phyloP scores from a whole-genome alignment of 2,113 vertebrate species.

The Uria aalge region DNA sequence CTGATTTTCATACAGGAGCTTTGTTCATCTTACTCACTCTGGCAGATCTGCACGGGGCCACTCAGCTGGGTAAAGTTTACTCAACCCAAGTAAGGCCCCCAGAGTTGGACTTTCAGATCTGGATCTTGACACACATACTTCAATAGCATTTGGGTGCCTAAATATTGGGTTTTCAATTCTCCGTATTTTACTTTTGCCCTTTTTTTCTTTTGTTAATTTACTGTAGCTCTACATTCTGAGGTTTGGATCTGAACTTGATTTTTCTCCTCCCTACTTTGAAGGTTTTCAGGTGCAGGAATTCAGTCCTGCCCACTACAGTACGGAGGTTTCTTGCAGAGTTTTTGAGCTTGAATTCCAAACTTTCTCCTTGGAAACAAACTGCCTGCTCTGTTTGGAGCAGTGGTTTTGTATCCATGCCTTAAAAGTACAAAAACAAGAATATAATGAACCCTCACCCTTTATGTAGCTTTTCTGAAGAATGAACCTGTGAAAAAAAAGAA shows the following conservation, averaged over 20 bases:
- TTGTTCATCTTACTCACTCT: not conserved
- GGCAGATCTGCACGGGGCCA: fast-evolving
- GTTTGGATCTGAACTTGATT: not conserved
- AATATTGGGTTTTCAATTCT: not conserved
- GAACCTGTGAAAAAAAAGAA: not conserved
- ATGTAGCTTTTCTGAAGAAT: not conserved
- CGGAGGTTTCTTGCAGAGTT: not conserved
- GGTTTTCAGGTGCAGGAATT: not conserved
- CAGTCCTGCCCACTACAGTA: not conserved
- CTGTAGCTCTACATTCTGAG: not conserved
- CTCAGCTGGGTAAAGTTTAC: fast-evolving
- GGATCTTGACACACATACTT: not conserved
- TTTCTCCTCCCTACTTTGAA: not conserved
- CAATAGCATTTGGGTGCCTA: not conserved
- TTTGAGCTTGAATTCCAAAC: not conserved
- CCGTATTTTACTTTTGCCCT: not conserved
- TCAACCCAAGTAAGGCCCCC: not conserved
- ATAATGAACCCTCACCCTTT: not conserved
- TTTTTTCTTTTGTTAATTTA: not conserved
- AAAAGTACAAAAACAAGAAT: not conserved
- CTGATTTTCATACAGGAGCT: not conserved
- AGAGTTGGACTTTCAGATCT: not conserved
- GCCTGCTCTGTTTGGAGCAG: not conserved
- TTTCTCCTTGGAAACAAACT: constrained; percentile 41
- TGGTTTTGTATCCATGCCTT: not conserved